Evolutionary conservation across 2,888 invertebrate species (phyloP).

Genomic region (Geotrupes spiniger): DNA sequence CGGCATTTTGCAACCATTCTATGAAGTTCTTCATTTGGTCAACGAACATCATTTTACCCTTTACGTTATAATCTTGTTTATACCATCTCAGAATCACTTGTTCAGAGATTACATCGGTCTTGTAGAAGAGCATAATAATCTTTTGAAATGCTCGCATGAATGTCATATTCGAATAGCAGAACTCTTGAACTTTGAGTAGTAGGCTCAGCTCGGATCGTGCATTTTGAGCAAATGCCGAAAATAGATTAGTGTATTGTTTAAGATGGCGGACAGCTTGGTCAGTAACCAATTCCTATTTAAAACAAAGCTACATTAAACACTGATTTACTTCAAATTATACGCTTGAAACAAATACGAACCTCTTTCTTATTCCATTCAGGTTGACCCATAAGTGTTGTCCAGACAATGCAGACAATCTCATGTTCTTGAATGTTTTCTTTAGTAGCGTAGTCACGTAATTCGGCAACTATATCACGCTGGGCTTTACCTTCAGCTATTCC

Average conservation of each 20-base stretch:
- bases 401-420: slow-evolving; percentile 68
- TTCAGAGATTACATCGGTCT: slow-evolving; percentile 92
- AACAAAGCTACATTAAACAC: slow-evolving; percentile 26
- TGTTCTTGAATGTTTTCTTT: slow-evolving; percentile 86
- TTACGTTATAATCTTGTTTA: slow-evolving; percentile 86
- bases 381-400: slow-evolving; percentile 92
- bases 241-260: slow-evolving; percentile 80
- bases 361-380: slow-evolving; percentile 99
- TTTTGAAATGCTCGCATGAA: slow-evolving; percentile 99
- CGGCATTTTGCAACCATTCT: slow-evolving; percentile 96
- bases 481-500: slow-evolving; percentile 84
- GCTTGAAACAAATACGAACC: slow-evolving; percentile 31
- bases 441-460: slow-evolving; percentile 81
- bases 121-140: slow-evolving; percentile 94
- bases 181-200: slow-evolving; percentile 92
- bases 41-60: slow-evolving; percentile 96
- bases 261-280: slow-evolving; percentile 92
- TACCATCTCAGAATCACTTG: slow-evolving; percentile 96
- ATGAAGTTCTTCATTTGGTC: slow-evolving; percentile 98
- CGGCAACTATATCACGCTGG: slow-evolving; percentile 79
- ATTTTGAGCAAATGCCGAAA: slow-evolving; percentile 83
- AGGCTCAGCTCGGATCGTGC: slow-evolving; percentile 86
- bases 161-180: slow-evolving; percentile 98
- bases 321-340: too few species aligned
- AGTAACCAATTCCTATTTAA: slow-evolving; percentile 81